Evolutionary conservation across 2,888 invertebrate species (phyloP).

Genomic region (Acanthococcus lagerstroemiae): DNA sequence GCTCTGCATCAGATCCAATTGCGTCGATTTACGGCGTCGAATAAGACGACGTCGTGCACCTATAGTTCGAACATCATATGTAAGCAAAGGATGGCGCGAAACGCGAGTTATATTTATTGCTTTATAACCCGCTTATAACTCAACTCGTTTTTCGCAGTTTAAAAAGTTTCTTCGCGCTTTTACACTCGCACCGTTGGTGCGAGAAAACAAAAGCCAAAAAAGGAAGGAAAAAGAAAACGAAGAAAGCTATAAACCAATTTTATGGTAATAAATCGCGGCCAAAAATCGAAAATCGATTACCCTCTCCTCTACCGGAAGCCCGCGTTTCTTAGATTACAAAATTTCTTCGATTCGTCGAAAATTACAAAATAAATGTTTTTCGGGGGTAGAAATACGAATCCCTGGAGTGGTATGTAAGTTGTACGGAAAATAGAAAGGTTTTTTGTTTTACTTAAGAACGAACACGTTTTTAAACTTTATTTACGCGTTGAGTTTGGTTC

Average conservation of each 20-base stretch:
- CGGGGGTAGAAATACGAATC: background rate
- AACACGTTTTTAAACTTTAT: no score
- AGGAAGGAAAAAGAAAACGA: background rate
- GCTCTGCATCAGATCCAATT: no score
- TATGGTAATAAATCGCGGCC: constrained; percentile 26
- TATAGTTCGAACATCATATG: no score
- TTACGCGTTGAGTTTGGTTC: no score
- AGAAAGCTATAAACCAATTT: constrained; percentile 22
- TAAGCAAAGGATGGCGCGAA: no score
- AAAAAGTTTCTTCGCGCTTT: background rate
- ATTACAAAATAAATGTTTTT: constrained; percentile 27
- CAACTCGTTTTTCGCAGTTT: no score
- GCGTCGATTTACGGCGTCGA: no score
- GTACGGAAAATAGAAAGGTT: background rate
- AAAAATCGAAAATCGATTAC: constrained; percentile 28
- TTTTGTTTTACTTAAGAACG: no score
- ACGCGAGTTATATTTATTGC: background rate
- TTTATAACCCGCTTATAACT: background rate
- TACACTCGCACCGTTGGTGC: background rate
- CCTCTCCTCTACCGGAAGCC: background rate
- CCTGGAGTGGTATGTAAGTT: constrained; percentile 10
- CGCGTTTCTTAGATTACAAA: constrained; percentile 1
- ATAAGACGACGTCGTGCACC: no score
- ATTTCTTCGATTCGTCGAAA: constrained; percentile 23
- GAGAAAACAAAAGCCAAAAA: background rate